Percentiles rank a stretch among this genome's conserved stretches.
Conservation (phyloP, 35 echinoderm and acorn worm genomes). For the Amphiura filiformis region DNA sequence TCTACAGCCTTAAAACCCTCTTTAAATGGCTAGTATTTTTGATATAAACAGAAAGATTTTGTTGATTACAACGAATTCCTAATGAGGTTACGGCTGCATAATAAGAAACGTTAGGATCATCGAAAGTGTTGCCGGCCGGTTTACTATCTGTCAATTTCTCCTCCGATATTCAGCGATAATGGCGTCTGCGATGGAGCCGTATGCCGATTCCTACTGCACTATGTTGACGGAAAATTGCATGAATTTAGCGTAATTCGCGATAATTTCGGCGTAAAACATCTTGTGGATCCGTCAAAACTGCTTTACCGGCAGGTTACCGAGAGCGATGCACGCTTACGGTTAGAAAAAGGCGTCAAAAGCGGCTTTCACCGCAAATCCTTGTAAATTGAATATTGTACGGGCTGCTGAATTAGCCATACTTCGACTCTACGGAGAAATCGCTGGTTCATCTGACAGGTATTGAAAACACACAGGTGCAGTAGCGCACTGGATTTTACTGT, state of each 20-base stretch:
- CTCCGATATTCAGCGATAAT: neutral
- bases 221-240: neutral
- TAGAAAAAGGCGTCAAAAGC: neutral
- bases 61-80: neutral
- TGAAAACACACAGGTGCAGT: neutral
- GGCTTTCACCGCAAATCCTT: neutral
- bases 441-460: neutral
- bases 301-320: neutral
- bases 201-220: neutral
- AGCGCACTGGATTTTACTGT: too few relatives aligned
- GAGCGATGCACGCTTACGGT: constrained; percentile 5
- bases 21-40: too few relatives aligned
- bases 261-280: neutral
- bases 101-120: constrained; percentile 1
- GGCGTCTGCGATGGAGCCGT: neutral
- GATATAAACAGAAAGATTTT: neutral
- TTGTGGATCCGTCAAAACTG: neutral
- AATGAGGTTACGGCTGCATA: neutral
- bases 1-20: too few relatives aligned
- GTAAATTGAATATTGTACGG: neutral
- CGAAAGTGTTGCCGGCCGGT: neutral
- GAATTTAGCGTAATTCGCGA: neutral
- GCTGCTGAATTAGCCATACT: neutral
- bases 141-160: neutral
- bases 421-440: neutral